phyloP scores from a whole-genome alignment of 2,113 vertebrate species.

The Platysteira castanea region DNA sequence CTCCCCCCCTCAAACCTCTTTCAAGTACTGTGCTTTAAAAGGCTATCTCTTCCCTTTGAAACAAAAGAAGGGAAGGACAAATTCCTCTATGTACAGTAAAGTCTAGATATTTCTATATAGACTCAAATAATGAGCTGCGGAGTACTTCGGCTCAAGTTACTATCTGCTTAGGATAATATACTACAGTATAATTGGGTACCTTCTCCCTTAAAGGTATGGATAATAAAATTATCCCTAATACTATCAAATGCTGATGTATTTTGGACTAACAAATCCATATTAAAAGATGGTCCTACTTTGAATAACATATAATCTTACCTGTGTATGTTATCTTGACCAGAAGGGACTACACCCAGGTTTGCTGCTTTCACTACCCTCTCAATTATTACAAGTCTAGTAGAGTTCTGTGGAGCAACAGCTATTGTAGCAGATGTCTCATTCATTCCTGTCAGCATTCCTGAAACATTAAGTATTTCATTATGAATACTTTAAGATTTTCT shows the following conservation, averaged over 20 bases:
- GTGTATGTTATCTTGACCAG: constrained; percentile 78
- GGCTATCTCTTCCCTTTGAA: not conserved
- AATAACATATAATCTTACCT: constrained; percentile 74
- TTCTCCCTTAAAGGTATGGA: not conserved
- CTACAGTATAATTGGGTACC: not conserved
- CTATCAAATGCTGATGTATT: not conserved
- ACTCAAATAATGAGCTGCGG: not conserved
- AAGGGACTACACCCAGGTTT: constrained; percentile 85
- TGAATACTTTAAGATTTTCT: not conserved
- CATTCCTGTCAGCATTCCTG: constrained; percentile 92
- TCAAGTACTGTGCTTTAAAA: not conserved
- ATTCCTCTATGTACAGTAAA: not conserved
- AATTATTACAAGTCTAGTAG: constrained; percentile 74
- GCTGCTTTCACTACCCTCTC: constrained; percentile 84
- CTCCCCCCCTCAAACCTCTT: accelerated
- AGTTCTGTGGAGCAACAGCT: constrained; percentile 77
- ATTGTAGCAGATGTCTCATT: constrained; percentile 86
- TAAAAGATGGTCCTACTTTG: not conserved
- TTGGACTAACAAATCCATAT: not conserved
- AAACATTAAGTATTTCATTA: constrained; percentile 20
- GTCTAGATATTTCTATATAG: not conserved
- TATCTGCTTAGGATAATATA: not conserved
- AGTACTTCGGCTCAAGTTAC: not conserved
- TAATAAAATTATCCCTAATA: not conserved
- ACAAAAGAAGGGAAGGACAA: not conserved